Evolutionary conservation across 2,888 invertebrate genomes (phyloP).

Genomic region (Hypercompe scribonia): DNA sequence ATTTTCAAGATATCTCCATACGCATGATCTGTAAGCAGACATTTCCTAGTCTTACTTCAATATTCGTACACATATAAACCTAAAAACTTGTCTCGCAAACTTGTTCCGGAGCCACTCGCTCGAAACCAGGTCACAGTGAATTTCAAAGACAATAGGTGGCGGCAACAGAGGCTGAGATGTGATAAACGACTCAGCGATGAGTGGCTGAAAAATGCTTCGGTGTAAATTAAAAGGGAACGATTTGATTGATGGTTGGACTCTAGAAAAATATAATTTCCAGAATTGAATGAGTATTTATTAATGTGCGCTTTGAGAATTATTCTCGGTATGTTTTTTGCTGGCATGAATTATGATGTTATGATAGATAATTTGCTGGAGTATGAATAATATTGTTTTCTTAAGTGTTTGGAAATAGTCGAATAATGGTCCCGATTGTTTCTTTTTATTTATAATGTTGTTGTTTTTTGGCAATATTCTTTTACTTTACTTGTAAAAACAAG

Average conservation of each 20-base stretch:
- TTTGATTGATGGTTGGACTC: constrained; percentile 70
- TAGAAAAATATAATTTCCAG: constrained; percentile 60
- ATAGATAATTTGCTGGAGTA: constrained; percentile 26
- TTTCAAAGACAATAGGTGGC: constrained; percentile 70
- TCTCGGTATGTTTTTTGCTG: constrained; percentile 38
- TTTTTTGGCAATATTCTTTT: background rate
- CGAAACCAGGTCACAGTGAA: constrained; percentile 66
- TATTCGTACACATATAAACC: constrained; percentile 42
- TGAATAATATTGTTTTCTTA: constrained; percentile 15
- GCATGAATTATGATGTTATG: constrained; percentile 43
- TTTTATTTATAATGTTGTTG: background rate
- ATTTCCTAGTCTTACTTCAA: background rate
- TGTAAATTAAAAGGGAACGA: constrained; percentile 73
- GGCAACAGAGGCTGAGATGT: constrained; percentile 62
- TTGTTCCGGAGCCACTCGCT: constrained; percentile 37
- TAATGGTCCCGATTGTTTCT: constrained; percentile 2
- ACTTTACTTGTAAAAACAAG: background rate
- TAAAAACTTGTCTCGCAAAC: constrained; percentile 49
- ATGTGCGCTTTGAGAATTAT: constrained; percentile 41
- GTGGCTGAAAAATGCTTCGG: constrained; percentile 69
- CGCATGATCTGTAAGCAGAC: background rate
- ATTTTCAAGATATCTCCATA: too few species aligned
- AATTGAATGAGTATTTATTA: constrained; percentile 57
- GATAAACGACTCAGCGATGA: constrained; percentile 78
- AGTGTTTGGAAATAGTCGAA: constrained; percentile 5